These are phyloP conservation scores for Cremastobaeus sp. DNA, from an alignment of 2,888 invertebrate species.

Conservation along the genomic window DNA sequence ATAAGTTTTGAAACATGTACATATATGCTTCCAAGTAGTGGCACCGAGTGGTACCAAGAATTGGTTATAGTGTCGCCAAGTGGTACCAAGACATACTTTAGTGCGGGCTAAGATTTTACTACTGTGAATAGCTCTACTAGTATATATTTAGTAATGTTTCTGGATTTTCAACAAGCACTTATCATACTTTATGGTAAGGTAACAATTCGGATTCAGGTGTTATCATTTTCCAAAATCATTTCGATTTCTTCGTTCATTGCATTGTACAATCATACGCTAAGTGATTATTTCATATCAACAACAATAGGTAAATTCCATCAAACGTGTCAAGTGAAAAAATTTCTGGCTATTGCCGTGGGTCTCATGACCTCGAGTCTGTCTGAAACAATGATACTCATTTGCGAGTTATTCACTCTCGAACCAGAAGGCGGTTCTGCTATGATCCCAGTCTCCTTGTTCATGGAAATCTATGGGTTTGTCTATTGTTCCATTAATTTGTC, in stretches of 20 bases:
- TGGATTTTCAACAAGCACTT: too few species aligned
- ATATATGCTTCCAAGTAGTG: too few species aligned
- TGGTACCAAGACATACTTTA: too few species aligned
- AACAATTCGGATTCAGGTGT: too few species aligned
- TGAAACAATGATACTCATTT: slow-evolving; percentile 88
- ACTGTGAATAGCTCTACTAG: too few species aligned
- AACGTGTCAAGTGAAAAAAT: slow-evolving; percentile 85
- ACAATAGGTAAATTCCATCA: slow-evolving; percentile 82
- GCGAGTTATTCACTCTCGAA: slow-evolving; percentile 89
- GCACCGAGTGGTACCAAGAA: background rate
- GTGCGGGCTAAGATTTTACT: too few species aligned
- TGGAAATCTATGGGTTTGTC: slow-evolving; percentile 78
- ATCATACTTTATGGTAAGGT: too few species aligned
- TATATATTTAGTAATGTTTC: too few species aligned
- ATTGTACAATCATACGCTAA: background rate
- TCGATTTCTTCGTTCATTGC: background rate
- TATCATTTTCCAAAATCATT: background rate
- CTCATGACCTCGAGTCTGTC: slow-evolving; percentile 85
- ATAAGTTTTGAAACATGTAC: too few species aligned
- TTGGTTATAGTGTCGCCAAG: too few species aligned
- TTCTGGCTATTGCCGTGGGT: slow-evolving; percentile 86
- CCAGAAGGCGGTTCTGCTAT: slow-evolving; percentile 90
- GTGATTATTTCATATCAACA: slow-evolving; percentile 8
- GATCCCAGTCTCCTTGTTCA: slow-evolving; percentile 83
- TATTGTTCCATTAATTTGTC: background rate